Evolutionary conservation across 2,888 invertebrate genomes (phyloP).

Genomic region (Cantharis flavilabris): DNA sequence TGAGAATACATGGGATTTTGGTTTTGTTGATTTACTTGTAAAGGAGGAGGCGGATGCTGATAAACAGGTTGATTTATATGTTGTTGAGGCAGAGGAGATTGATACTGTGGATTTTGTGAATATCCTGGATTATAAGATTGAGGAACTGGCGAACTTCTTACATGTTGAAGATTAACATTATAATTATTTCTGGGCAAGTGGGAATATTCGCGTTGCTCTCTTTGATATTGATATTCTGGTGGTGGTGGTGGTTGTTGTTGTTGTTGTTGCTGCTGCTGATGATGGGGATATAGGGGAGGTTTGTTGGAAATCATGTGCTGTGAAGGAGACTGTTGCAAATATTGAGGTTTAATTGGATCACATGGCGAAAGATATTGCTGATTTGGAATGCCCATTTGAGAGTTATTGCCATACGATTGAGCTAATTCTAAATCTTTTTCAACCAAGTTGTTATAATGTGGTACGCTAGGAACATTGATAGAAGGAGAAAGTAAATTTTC

Average conservation of each 20-base stretch:
- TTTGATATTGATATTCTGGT: conserved; percentile 3
- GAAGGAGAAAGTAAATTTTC: conserved; percentile 35
- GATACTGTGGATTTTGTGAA: conserved; percentile 43
- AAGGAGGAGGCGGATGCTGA: conserved; percentile 26
- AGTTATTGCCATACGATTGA: not conserved
- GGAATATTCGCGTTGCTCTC: conserved; percentile 6
- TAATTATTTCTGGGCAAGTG: conserved; percentile 4
- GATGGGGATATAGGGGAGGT: conserved; percentile 6
- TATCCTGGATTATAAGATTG: conserved; percentile 41
- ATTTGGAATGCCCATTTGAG: not conserved
- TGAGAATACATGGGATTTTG: conserved; percentile 7
- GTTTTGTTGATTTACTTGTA: conserved; percentile 7
- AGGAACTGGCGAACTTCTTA: conserved; percentile 36
- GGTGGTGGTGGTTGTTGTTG: not conserved
- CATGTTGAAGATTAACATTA: conserved; percentile 20
- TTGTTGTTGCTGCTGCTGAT: not conserved
- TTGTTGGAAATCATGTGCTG: not conserved
- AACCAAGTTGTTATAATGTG: not conserved
- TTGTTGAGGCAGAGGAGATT: conserved; percentile 47
- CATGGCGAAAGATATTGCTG: conserved; percentile 3
- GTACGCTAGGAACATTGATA: not conserved
- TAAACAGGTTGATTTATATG: conserved; percentile 32
- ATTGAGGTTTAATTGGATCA: not conserved
- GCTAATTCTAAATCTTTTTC: not conserved
- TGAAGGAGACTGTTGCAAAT: conserved; percentile 2